Evolutionary conservation across 2,797 vertebrate species (phyloP).

Genomic region (Mormyrus hasselquistii): DNA sequence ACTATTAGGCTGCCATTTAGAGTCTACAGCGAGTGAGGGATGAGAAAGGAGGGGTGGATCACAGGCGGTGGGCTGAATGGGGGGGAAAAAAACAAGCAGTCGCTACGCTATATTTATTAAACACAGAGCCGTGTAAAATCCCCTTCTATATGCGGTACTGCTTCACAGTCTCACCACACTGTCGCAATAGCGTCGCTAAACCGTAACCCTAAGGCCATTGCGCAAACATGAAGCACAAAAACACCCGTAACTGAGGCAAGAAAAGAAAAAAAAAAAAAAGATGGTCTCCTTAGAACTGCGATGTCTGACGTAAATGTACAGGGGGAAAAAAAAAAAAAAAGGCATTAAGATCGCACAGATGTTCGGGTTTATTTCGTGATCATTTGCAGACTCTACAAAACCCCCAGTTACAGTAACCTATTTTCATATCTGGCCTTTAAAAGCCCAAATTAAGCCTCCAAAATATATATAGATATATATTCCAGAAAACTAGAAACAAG

Average conservation of each 20-base stretch:
- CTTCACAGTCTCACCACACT: background rate
- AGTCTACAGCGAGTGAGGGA: slow-evolving; percentile 77
- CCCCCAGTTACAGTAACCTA: background rate
- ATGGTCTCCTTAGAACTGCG: background rate
- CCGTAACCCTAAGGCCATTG: background rate
- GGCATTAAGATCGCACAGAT: background rate
- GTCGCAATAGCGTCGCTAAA: background rate
- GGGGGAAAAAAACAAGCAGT: slow-evolving; percentile 48
- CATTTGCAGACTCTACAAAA: background rate
- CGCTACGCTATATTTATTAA: slow-evolving; percentile 20
- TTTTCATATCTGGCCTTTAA: background rate
- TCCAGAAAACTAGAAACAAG: background rate
- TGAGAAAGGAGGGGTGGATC: slow-evolving; percentile 64
- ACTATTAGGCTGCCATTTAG: slow-evolving; percentile 82
- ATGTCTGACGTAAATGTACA: background rate
- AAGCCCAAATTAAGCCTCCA: background rate
- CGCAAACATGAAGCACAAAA: background rate
- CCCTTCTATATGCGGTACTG: background rate
- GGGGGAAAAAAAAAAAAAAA: background rate
- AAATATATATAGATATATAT: background rate
- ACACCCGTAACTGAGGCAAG: background rate
- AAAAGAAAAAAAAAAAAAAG: background rate
- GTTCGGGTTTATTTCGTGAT: background rate
- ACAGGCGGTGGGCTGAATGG: slow-evolving; percentile 48
- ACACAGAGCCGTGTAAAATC: background rate